Evolutionary conservation across 2,113 vertebrate genomes (phyloP).

Genomic region (Numida meleagris): DNA sequence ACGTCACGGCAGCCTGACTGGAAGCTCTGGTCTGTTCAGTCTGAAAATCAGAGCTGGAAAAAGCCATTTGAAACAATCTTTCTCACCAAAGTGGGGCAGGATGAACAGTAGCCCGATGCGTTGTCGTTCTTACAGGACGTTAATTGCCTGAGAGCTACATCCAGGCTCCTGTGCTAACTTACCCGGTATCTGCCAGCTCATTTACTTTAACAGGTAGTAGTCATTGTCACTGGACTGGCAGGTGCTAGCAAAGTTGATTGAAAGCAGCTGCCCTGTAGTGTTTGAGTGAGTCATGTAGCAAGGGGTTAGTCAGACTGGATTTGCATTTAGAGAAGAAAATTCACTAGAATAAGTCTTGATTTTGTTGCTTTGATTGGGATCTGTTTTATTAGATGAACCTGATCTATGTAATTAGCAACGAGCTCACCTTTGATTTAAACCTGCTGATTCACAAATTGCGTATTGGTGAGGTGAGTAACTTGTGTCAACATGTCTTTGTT

Average conservation of each 20-base stretch:
- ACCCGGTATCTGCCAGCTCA: background rate
- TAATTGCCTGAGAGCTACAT: background rate
- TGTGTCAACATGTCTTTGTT: background rate
- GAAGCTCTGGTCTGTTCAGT: background rate
- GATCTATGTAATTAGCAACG: background rate
- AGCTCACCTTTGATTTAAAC: background rate
- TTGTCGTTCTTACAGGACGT: background rate
- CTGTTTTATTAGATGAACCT: background rate
- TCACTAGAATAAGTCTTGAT: background rate
- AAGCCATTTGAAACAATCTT: background rate
- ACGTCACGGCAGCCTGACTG: background rate
- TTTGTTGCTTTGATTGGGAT: background rate
- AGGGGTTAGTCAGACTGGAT: background rate
- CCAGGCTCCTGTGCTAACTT: background rate
- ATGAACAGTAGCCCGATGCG: background rate
- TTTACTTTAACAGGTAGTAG: background rate
- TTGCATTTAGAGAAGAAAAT: background rate
- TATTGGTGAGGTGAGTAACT: background rate
- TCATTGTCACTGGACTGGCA: background rate
- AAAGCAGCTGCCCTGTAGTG: background rate
- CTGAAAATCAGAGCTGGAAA: background rate
- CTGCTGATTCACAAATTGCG: background rate
- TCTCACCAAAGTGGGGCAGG: fast-evolving
- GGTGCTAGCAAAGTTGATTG: background rate
- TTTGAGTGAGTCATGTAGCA: background rate